Percentiles rank a stretch among this genome's conserved stretches.
Evolutionary conservation across 2,113 vertebrate genomes (phyloP).

Genomic region (Henicopernis longicauda): DNA sequence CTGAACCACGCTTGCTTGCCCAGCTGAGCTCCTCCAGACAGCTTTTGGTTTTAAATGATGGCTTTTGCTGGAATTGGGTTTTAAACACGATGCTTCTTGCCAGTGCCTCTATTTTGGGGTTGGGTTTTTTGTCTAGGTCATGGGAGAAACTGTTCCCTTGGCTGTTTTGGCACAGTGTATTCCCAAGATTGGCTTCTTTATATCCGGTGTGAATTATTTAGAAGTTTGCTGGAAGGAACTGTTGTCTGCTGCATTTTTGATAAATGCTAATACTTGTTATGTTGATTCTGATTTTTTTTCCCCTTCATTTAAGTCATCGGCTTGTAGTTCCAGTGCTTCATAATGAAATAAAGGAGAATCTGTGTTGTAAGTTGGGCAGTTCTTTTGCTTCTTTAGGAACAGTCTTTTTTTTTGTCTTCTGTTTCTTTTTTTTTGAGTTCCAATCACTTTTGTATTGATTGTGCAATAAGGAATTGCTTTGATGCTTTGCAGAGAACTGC

Average conservation of each 20-base stretch:
- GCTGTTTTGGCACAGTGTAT: background rate
- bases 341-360: background rate
- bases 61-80: background rate
- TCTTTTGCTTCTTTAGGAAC: background rate
- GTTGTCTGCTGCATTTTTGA: background rate
- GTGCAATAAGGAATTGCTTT: background rate
- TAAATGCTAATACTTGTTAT: background rate
- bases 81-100: background rate
- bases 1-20: background rate
- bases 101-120: accelerated
- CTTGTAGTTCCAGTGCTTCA: background rate
- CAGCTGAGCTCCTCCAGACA: background rate
- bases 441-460: background rate
- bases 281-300: background rate
- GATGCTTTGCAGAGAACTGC: background rate
- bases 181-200: background rate
- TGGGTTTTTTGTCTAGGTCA: background rate
- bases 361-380: background rate
- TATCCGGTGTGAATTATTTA: background rate
- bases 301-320: background rate
- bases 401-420: background rate
- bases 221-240: background rate
- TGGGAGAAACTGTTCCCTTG: background rate
- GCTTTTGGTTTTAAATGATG: background rate
- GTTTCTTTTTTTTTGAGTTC: background rate